phyloP scores from a whole-genome alignment of 1,140 invertebrate species.

The Hypsibius dujardini region DNA sequence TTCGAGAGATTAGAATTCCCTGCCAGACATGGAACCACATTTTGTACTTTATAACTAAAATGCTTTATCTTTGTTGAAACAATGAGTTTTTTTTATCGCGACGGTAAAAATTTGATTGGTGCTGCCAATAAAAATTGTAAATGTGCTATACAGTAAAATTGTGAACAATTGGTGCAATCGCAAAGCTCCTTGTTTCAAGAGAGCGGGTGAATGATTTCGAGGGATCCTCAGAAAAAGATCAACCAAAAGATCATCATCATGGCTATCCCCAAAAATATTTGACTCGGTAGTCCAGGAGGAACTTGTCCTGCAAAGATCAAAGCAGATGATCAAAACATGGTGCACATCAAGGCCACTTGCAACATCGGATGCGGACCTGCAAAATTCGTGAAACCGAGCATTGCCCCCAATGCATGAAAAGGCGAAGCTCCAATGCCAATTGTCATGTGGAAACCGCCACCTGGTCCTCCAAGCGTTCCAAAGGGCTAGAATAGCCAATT shows the following conservation, averaged over 20 bases:
- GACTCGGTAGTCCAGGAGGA: constrained; percentile 69
- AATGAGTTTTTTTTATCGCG: too few relatives aligned
- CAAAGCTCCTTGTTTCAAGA: too few relatives aligned
- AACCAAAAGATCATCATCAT: constrained; percentile 77
- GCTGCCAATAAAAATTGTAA: too few relatives aligned
- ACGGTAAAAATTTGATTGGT: too few relatives aligned
- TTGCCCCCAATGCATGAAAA: constrained; percentile 37
- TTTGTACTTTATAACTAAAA: too few relatives aligned
- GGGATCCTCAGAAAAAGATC: neutral
- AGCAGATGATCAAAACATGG: constrained; percentile 20
- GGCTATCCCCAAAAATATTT: constrained; percentile 79
- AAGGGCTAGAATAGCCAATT: constrained; percentile 46
- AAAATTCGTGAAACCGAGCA: constrained; percentile 47
- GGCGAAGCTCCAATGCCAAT: constrained; percentile 98
- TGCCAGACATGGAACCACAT: too few relatives aligned
- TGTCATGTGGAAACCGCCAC: constrained; percentile 85
- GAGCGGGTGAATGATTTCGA: too few relatives aligned
- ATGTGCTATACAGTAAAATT: too few relatives aligned
- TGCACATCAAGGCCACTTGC: neutral
- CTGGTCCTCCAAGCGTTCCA: constrained; percentile 55
- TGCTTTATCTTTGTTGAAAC: too few relatives aligned
- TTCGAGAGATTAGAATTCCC: too few relatives aligned
- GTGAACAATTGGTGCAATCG: too few relatives aligned
- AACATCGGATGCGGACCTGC: constrained; percentile 41
- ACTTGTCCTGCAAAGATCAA: constrained; percentile 47